Conservation (phyloP, 2,797 vertebrate species). For the Furcifer pardalis region DNA sequence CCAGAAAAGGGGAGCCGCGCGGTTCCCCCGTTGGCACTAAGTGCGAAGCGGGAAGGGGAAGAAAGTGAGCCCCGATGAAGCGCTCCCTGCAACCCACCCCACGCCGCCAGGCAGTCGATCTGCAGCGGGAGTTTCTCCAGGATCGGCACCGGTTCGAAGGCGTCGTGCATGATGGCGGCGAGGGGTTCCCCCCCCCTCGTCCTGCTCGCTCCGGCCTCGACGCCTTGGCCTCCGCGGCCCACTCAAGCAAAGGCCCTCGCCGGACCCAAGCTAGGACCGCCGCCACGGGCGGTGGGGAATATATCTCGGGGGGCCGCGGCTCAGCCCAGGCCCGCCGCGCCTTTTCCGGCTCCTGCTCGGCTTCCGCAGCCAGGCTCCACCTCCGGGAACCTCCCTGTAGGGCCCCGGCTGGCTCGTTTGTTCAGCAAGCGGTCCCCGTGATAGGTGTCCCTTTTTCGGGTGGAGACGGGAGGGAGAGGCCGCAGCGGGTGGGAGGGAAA, state of each 20-base stretch:
- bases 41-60: background rate
- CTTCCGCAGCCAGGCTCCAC: slow-evolving; percentile 23
- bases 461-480: too few relatives aligned
- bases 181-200: too few relatives aligned
- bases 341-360: slow-evolving; percentile 1
- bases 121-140: slow-evolving; percentile 96
- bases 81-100: slow-evolving; percentile 83
- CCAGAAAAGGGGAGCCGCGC: too few relatives aligned
- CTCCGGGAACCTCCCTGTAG: background rate
- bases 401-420: background rate
- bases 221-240: too few relatives aligned
- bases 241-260: background rate
- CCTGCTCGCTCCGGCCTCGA: background rate
- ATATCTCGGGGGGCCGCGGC: background rate
- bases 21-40: too few relatives aligned
- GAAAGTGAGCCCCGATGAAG: too few relatives aligned
- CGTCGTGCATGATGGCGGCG: slow-evolving; percentile 91
- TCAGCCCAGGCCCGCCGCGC: accelerated
- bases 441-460: too few relatives aligned
- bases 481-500: too few relatives aligned
- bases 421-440: too few relatives aligned
- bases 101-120: slow-evolving; percentile 95
- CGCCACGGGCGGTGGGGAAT: background rate
- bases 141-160: slow-evolving; percentile 92
- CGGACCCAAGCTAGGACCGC: background rate